Percentiles rank a stretch among this genome's conserved stretches.
Evolutionary conservation across 2,113 vertebrate genomes (phyloP).

Genomic region (Semnopithecus entellus): DNA sequence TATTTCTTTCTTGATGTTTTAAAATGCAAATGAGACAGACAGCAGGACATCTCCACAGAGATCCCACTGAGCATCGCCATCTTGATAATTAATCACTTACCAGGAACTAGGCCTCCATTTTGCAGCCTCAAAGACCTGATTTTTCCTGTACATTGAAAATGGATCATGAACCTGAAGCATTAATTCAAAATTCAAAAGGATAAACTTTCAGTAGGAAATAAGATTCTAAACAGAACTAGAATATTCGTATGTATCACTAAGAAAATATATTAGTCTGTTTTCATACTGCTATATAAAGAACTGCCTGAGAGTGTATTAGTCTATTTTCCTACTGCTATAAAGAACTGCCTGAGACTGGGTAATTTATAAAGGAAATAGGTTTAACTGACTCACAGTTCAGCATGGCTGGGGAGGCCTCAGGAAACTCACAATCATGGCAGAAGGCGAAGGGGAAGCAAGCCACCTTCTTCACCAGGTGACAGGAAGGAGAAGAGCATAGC

Average conservation of each 20-base stretch:
- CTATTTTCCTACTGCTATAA: too few relatives aligned
- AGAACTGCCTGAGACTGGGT: too few relatives aligned
- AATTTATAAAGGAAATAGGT: too few relatives aligned
- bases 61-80: neutral
- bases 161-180: neutral
- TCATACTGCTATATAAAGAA: too few relatives aligned
- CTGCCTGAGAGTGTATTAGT: too few relatives aligned
- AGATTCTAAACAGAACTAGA: neutral
- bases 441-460: too few relatives aligned
- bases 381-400: too few relatives aligned
- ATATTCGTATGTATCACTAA: neutral
- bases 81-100: neutral
- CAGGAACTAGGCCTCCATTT: neutral
- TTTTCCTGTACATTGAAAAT: neutral
- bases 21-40: neutral
- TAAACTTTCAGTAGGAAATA: neutral
- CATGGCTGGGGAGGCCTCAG: too few relatives aligned
- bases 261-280: neutral
- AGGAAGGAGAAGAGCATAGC: too few relatives aligned
- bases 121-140: neutral
- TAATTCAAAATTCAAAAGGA: neutral
- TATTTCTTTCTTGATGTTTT: neutral
- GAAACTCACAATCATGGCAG: too few relatives aligned
- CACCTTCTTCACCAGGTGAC: too few relatives aligned
- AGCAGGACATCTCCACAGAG: neutral